A percentile compares a stretch with the other conserved stretches of the same genome.
phyloP scores from a whole-genome alignment of 2,888 invertebrate species.

The Octonoba sinensis region DNA sequence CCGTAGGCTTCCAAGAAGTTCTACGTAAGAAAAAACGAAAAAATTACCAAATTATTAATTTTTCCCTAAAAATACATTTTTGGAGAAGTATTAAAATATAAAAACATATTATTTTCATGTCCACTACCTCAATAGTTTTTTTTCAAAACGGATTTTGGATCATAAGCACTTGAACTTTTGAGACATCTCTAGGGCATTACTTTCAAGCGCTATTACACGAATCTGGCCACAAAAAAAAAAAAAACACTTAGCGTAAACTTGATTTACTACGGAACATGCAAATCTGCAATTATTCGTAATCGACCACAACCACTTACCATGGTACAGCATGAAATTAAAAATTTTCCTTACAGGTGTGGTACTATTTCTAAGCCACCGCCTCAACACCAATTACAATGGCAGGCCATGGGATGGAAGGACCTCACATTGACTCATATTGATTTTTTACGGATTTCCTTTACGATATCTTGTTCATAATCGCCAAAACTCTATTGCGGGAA shows the following conservation, averaged over 20 bases:
- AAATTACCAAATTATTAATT: no score
- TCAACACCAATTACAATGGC: no score
- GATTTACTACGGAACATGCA: conserved; percentile 21
- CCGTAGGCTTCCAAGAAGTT: no score
- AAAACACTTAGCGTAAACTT: neutral
- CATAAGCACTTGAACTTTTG: no score
- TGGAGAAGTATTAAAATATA: no score
- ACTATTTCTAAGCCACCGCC: conserved; percentile 15
- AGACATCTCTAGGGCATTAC: no score
- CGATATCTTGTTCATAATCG: conserved; percentile 7
- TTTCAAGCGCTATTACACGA: no score
- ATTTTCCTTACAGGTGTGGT: conserved; percentile 18
- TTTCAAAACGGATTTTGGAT: no score
- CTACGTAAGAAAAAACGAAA: no score
- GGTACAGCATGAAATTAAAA: conserved; percentile 16
- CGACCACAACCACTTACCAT: conserved; percentile 10
- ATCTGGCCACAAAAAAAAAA: neutral
- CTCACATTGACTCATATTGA: conserved; percentile 30
- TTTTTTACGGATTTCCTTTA: conserved; percentile 16
- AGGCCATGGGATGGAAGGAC: neutral
- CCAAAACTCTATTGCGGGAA: neutral
- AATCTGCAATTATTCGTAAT: conserved; percentile 39
- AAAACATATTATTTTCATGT: no score
- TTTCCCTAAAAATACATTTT: no score
- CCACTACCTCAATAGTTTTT: no score